phyloP scores from a whole-genome alignment of 64 coral and sea anemone species.

The Montipora sp. region DNA sequence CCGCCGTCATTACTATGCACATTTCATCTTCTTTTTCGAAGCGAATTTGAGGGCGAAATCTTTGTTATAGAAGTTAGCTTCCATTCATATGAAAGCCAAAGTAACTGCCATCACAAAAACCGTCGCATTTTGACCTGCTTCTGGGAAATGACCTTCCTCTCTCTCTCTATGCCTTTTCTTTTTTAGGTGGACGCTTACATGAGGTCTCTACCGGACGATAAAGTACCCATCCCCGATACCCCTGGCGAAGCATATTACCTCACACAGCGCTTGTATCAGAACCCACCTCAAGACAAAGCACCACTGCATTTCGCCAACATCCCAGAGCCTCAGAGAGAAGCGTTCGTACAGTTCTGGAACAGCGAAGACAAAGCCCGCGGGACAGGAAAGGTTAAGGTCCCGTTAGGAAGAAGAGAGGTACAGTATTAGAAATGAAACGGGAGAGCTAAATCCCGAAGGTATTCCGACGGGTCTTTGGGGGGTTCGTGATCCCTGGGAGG shows the following conservation, averaged over 20 bases:
- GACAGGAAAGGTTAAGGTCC: slow-evolving; percentile 67
- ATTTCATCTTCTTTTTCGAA: too few relatives aligned
- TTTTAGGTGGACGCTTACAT: slow-evolving; percentile 73
- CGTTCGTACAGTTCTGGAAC: slow-evolving; percentile 83
- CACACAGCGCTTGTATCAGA: slow-evolving; percentile 65
- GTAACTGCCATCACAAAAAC: too few relatives aligned
- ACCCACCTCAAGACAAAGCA: slow-evolving; percentile 73
- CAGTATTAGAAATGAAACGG: too few relatives aligned
- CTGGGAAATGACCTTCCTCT: too few relatives aligned
- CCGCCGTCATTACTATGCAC: too few relatives aligned
- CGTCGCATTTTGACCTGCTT: too few relatives aligned
- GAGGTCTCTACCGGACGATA: slow-evolving; percentile 67
- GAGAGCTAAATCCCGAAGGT: too few relatives aligned
- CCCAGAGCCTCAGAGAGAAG: slow-evolving; percentile 75
- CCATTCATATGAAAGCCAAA: too few relatives aligned
- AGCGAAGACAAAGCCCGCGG: slow-evolving; percentile 67
- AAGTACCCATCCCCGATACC: slow-evolving; percentile 55
- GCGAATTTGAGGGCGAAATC: too few relatives aligned
- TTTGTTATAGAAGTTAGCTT: too few relatives aligned
- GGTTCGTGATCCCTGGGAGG: too few relatives aligned
- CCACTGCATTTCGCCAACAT: slow-evolving; percentile 69
- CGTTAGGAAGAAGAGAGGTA: slow-evolving; percentile 81
- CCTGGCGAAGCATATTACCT: slow-evolving; percentile 59
- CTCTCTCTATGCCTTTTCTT: not conserved
- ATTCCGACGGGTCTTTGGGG: too few relatives aligned